Base-by-base conservation (phyloP, 2,888 invertebrate species). In the Metopia argyrocephala region DNA sequence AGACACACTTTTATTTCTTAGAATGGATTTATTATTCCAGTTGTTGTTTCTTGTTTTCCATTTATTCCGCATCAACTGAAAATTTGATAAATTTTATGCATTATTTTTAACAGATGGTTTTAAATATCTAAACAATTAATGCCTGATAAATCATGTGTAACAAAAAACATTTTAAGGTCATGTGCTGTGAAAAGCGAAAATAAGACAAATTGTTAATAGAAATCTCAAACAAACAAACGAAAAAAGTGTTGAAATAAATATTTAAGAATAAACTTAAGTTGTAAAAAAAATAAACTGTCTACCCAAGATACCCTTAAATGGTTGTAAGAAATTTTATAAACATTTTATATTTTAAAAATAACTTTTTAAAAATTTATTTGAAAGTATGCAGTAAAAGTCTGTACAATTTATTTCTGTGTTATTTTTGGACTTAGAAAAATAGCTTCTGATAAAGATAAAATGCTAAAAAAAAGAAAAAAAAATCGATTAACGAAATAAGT, bases 61-160 rank as follows among this genome's bases (percentile, higher is more conserved):
- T 21, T 52, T 21, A 18, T 64, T 56, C 5, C 7, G 1, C n/a
- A 27, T 56, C 23, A 18, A 31, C 21, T 65, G 52, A 25, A 59
- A 25, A 0, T 65, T 38, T 76, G 76, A 69, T 62, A 50, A 64
- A 64, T 78, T 46, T 23, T 20, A 7, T 12, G 28, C 21, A 25
- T 65, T 66, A 31, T 59, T 27, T 52, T 59, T 9, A 71, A 54
- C 76, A 78, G 59, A 78, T 78, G 65, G 52, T 78, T 78, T 45
- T 31, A 21, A 27, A 52, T 50, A 25, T 54, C 31, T 57, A 23
- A 59, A 65, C 57, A 46, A 71, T 76, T 78, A 71, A 27, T 64
- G 70, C 64, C 52, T 31, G 45, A 76, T 76, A 57, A 70, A 76
- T 70, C 64, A 64, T 70, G 45, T 15, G 28, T 25, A 20, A 38